phyloP scores from a whole-genome alignment of 2,113 vertebrate species.

The Oncorhynchus gorbuscha region DNA sequence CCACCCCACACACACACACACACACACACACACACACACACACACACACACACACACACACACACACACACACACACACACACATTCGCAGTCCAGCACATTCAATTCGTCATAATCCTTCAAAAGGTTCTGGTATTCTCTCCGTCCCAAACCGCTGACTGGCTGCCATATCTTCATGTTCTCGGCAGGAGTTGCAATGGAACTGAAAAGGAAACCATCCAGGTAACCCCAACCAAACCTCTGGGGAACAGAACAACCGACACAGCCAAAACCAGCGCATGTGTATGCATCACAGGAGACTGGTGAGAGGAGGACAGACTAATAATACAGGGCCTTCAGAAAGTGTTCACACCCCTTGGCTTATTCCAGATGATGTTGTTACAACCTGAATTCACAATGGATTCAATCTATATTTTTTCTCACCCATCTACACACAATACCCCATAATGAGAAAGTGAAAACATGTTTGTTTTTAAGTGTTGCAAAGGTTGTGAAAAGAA shows the following conservation, averaged over 20 bases:
- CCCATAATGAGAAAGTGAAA: too few species aligned
- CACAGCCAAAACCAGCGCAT: background rate
- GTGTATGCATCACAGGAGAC: too few species aligned
- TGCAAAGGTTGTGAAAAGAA: too few species aligned
- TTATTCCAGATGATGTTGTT: too few species aligned
- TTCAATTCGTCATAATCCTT: conserved; percentile 60
- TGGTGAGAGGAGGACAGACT: too few species aligned
- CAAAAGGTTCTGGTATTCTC: conserved; percentile 22
- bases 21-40: background rate
- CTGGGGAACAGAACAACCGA: background rate
- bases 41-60: conserved; percentile 10
- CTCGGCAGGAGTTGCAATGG: conserved; percentile 29
- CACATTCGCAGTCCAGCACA: conserved; percentile 36
- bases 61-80: conserved; percentile 4
- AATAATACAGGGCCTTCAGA: too few species aligned
- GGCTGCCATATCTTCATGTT: conserved; percentile 47
- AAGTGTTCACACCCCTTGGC: too few species aligned
- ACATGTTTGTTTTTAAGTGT: too few species aligned
- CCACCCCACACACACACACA: too few species aligned
- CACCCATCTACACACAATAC: too few species aligned
- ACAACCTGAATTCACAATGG: too few species aligned
- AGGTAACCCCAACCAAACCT: conserved; percentile 36
- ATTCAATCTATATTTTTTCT: too few species aligned
- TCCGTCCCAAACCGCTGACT: conserved; percentile 15
- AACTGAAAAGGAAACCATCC: conserved; percentile 52